Evolutionary conservation across 2,888 invertebrate genomes (phyloP).

Genomic region (Phorcus lineatus): DNA sequence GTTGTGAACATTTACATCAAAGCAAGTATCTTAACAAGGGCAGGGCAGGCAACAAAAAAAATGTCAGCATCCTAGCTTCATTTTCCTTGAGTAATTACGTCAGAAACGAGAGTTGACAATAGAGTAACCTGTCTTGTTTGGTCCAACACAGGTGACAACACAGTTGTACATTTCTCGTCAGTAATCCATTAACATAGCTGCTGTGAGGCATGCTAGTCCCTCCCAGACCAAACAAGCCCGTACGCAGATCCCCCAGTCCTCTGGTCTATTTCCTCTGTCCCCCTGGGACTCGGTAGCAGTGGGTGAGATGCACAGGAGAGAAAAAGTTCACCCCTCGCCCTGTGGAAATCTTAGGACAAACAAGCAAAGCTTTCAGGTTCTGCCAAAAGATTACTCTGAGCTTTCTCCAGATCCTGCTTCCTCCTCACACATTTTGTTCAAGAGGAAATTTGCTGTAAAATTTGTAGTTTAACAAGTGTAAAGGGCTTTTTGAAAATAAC

Average conservation of each 20-base stretch:
- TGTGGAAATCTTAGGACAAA: not conserved
- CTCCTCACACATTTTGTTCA: too few species aligned
- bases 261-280: not conserved
- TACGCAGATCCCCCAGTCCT: not conserved
- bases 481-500: too few species aligned
- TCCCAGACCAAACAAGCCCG: not conserved
- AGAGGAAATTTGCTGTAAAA: too few species aligned
- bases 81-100: not conserved
- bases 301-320: not conserved
- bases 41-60: not conserved
- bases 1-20: not conserved
- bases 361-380: not conserved
- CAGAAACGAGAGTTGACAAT: not conserved
- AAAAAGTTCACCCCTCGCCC: constrained; percentile 9
- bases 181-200: not conserved
- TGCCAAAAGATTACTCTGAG: not conserved
- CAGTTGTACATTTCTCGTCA: not conserved
- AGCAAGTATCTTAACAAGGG: not conserved
- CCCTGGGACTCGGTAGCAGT: not conserved
- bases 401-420: too few species aligned
- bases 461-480: too few species aligned
- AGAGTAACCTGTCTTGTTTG: not conserved
- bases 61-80: not conserved
- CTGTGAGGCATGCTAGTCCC: not conserved
- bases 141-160: not conserved